These are phyloP conservation scores for Metalampra italica DNA, from an alignment of 2,888 invertebrate species.

Conservation along the genomic window DNA sequence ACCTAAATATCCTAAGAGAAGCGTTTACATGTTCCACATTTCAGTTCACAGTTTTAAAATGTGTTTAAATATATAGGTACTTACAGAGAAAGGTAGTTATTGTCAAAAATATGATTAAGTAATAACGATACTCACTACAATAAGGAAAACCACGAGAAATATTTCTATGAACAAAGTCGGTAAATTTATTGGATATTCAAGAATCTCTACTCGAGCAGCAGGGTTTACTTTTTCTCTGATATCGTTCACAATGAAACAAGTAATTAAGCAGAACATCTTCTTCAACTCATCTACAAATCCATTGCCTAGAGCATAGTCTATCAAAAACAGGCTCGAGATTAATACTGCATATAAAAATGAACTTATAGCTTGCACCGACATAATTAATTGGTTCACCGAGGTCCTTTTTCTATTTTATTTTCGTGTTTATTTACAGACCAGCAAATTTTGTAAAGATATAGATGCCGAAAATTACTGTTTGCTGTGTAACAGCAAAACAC, in stretches of 20 bases:
- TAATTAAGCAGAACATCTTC: constrained; percentile 35
- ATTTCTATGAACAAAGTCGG: constrained; percentile 44
- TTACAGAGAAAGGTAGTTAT: too few species aligned
- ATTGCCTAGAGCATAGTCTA: constrained; percentile 53
- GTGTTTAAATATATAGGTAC: too few species aligned
- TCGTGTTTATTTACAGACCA: neutral
- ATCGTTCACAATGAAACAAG: constrained; percentile 40
- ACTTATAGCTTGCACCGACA: constrained; percentile 31
- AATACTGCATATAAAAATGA: constrained; percentile 29
- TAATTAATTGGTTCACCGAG: constrained; percentile 19
- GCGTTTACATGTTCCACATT: too few species aligned
- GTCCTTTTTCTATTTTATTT: neutral
- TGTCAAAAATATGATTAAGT: neutral
- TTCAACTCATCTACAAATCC: constrained; percentile 45
- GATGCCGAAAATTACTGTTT: neutral
- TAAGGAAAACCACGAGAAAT: constrained; percentile 37
- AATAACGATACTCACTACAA: constrained; percentile 36
- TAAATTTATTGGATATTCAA: constrained; percentile 34
- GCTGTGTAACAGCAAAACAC: too few species aligned
- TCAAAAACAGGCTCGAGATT: constrained; percentile 38
- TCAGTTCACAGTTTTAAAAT: too few species aligned
- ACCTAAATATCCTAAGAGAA: too few species aligned
- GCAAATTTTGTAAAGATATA: neutral
- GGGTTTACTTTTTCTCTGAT: constrained; percentile 39
- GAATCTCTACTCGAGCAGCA: constrained; percentile 12